Percentiles rank a stretch among this genome's conserved stretches.
These are phyloP conservation scores for Agelas oroides DNA, from an alignment of 37 sponge, comb jelly and placozoan genomes.

Conservation along the genomic window DNA sequence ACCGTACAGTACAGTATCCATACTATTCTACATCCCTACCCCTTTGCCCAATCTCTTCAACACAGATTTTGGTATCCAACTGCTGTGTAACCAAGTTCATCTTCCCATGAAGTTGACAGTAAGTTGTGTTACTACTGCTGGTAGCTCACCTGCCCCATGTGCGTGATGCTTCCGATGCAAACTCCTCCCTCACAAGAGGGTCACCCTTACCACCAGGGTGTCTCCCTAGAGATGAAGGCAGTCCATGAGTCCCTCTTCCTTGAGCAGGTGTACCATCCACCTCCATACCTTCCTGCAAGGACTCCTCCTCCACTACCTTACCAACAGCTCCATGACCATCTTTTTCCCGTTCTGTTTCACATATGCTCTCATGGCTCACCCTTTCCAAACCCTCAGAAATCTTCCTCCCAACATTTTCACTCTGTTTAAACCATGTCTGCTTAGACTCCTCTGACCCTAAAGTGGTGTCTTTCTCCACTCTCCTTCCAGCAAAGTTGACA, in stretches of 20 bases:
- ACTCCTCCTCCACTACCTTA: too few relatives aligned
- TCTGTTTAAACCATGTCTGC: not conserved
- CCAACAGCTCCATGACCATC: too few relatives aligned
- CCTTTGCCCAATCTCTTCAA: too few relatives aligned
- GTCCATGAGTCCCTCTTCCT: not conserved
- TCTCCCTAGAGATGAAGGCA: not conserved
- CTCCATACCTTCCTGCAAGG: not conserved
- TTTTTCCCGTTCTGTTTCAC: not conserved
- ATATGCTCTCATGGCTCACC: not conserved
- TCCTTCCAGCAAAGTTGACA: not conserved
- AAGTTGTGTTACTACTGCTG: too few relatives aligned
- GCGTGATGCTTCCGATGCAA: conserved; percentile 36
- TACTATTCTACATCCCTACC: too few relatives aligned
- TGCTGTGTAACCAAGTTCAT: too few relatives aligned
- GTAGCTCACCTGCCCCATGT: conserved; percentile 29
- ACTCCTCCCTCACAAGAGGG: not conserved
- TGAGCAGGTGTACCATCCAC: not conserved
- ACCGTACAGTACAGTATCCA: too few relatives aligned
- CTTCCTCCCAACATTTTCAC: not conserved
- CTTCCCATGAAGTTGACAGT: too few relatives aligned
- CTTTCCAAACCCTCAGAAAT: not conserved
- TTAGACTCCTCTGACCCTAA: not conserved
- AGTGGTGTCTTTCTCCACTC: not conserved
- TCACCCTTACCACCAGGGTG: not conserved
- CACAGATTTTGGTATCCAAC: too few relatives aligned